These are phyloP conservation scores for Umimayanthus chanpuru DNA, from an alignment of 92 coral and sea anemone genomes.

Conservation along the genomic window DNA sequence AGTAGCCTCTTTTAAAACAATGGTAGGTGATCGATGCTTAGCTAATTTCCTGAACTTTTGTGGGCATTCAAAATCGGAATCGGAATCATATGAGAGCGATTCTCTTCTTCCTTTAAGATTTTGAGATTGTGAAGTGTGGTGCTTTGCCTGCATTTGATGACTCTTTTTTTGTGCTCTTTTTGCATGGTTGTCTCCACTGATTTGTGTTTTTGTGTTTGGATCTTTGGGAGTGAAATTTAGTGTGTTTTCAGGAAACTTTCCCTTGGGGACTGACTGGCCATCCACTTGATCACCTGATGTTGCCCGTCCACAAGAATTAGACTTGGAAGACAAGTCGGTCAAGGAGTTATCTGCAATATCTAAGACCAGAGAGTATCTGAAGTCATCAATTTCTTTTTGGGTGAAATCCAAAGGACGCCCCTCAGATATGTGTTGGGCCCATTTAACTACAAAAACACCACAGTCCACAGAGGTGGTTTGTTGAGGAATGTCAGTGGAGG, in stretches of 20 bases:
- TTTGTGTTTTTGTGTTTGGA: neutral
- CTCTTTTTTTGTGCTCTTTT: neutral
- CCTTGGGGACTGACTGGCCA: neutral
- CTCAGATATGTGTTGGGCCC: constrained; percentile 48
- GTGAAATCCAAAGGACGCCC: constrained; percentile 42
- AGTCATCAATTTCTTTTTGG: constrained; percentile 6
- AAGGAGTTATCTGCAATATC: neutral
- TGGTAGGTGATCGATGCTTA: neutral
- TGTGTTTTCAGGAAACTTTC: neutral
- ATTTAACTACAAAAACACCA: constrained; percentile 52
- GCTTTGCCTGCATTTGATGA: neutral
- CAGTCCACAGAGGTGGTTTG: constrained; percentile 40
- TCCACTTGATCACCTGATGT: neutral
- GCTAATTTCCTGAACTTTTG: constrained; percentile 10
- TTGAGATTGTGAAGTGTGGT: neutral
- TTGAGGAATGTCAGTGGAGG: constrained; percentile 37
- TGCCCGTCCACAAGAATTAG: neutral
- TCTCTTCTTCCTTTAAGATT: neutral
- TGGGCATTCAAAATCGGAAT: constrained; percentile 26
- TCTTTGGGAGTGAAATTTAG: neutral
- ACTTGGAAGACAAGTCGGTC: neutral
- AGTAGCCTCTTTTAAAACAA: neutral
- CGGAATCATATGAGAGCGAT: neutral
- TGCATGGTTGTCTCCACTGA: neutral
- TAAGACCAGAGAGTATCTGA: constrained; percentile 40